phyloP scores from a whole-genome alignment of 2,113 vertebrate species.

The Castor canadensis region DNA sequence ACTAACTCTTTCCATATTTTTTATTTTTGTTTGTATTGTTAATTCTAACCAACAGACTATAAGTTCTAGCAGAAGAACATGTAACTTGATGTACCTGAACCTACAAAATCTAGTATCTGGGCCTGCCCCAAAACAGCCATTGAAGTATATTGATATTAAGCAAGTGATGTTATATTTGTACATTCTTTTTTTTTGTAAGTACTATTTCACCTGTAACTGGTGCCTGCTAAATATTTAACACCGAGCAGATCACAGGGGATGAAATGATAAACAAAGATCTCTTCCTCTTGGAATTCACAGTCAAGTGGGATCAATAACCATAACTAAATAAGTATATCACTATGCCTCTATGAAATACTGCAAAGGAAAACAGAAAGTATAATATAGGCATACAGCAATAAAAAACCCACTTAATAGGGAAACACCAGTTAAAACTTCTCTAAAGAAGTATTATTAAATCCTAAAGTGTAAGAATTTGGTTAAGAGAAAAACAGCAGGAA shows the following conservation, averaged over 20 bases:
- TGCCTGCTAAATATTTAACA: neutral
- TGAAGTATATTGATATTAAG: neutral
- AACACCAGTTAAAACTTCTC: neutral
- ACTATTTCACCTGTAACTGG: neutral
- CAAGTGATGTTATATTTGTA: neutral
- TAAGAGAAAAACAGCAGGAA: neutral
- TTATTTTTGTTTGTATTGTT: neutral
- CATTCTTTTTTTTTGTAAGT: too few species aligned
- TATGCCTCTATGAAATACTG: neutral
- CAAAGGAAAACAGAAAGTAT: neutral
- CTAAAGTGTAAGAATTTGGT: neutral
- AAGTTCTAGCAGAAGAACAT: neutral
- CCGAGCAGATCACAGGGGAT: neutral
- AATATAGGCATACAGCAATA: neutral
- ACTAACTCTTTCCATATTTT: neutral
- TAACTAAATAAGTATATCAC: neutral
- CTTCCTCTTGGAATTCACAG: too few species aligned
- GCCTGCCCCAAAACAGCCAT: neutral
- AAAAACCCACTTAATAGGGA: neutral
- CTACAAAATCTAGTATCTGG: neutral
- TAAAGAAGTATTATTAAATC: neutral
- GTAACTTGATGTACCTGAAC: neutral
- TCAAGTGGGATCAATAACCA: neutral
- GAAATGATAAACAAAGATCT: neutral
- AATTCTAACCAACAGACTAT: neutral